Percentiles rank a stretch among this genome's conserved stretches.
Evolutionary conservation across 2,113 vertebrate genomes (phyloP).

Genomic region (Odontesthes bonariensis): DNA sequence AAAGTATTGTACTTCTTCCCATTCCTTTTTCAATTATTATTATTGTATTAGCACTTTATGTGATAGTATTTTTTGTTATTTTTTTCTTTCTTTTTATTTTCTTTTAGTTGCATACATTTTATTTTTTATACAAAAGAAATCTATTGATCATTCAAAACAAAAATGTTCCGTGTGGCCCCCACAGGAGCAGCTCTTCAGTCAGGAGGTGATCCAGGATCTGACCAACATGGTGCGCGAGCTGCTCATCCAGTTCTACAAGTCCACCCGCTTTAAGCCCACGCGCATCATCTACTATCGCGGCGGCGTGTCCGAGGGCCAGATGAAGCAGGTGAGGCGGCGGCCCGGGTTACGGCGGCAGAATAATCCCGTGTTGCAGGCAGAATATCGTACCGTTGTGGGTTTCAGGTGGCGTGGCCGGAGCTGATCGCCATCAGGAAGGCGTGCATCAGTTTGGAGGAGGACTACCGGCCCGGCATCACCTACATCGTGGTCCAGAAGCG

Average conservation of each 20-base stretch:
- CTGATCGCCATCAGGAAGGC: conserved; percentile 98
- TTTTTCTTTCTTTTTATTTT: too few species aligned
- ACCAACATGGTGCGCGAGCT: conserved; percentile 98
- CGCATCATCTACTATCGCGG: conserved; percentile 99
- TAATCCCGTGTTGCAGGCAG: too few species aligned
- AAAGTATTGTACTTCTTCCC: too few species aligned
- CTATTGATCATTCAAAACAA: too few species aligned
- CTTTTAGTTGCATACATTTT: too few species aligned
- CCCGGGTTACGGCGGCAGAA: too few species aligned
- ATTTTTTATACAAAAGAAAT: too few species aligned
- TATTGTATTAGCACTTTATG: too few species aligned
- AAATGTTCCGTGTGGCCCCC: not conserved
- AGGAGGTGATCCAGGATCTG: conserved; percentile 97
- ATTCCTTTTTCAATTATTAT: too few species aligned
- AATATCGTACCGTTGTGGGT: not conserved
- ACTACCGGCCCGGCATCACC: conserved; percentile 97
- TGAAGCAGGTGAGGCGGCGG: conserved; percentile 96
- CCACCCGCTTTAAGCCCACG: conserved; percentile 97
- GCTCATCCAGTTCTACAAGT: conserved; percentile 98
- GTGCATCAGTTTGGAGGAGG: conserved; percentile 98
- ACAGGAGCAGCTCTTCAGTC: conserved; percentile 94
- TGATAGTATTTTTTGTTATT: too few species aligned
- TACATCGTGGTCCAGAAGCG: conserved; percentile 99
- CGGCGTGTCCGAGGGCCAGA: conserved; percentile 97
- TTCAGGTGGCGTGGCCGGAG: conserved; percentile 97